Conservation (phyloP, 2,888 invertebrate species). For the Liodrosophila aerea region DNA sequence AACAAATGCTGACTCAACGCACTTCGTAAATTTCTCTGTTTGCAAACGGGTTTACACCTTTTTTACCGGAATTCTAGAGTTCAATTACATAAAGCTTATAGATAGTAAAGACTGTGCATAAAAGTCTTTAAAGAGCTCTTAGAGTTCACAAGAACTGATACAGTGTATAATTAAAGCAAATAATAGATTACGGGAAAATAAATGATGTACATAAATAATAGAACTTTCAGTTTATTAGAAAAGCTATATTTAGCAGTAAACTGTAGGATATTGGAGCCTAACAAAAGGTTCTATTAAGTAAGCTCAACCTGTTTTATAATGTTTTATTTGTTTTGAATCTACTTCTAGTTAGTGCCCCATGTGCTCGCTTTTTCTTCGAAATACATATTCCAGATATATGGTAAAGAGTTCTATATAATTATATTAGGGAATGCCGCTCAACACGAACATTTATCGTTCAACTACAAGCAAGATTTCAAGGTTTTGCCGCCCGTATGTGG, state of each 20-base stretch:
- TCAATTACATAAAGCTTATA: constrained; percentile 9
- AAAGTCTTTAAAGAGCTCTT: constrained; percentile 16
- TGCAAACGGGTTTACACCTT: constrained; percentile 9
- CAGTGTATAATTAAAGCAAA: too few species aligned
- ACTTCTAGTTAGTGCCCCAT: too few species aligned
- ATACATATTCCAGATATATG: too few species aligned
- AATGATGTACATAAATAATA: too few species aligned
- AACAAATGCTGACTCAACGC: constrained; percentile 19
- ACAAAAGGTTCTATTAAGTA: too few species aligned
- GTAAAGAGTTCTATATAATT: too few species aligned
- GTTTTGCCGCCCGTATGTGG: constrained; percentile 10
- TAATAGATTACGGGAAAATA: too few species aligned
- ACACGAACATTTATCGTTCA: constrained; percentile 34
- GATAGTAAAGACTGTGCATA: background rate
- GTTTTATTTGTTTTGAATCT: background rate
- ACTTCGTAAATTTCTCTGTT: too few species aligned
- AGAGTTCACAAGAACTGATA: background rate
- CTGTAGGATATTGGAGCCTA: too few species aligned
- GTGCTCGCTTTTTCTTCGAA: too few species aligned
- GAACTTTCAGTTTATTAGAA: too few species aligned
- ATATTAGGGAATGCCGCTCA: background rate
- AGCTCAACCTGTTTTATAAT: background rate
- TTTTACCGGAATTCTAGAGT: constrained; percentile 8
- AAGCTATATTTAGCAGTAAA: too few species aligned
- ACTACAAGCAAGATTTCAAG: constrained; percentile 19